Percentiles rank a stretch among this genome's conserved stretches.
These are phyloP conservation scores for Halcyon badia DNA, from an alignment of 2,797 vertebrate species.

Conservation along the genomic window DNA sequence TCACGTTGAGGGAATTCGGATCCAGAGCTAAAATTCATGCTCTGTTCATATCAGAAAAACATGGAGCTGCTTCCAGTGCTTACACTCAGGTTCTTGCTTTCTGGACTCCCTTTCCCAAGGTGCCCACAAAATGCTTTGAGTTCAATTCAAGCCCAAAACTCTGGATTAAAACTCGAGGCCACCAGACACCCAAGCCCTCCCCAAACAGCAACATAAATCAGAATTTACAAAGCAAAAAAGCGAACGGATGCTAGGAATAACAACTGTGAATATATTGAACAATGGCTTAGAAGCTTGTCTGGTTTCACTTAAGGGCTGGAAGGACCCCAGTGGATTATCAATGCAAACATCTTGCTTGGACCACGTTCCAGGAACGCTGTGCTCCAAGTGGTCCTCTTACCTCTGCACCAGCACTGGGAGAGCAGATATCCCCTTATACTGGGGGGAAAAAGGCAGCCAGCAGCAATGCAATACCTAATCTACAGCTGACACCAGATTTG, in stretches of 20 bases:
- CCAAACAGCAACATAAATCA: background rate
- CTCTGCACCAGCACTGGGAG: background rate
- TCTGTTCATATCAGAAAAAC: background rate
- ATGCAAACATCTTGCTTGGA: background rate
- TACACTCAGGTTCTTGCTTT: background rate
- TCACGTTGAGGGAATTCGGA: background rate
- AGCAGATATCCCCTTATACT: background rate
- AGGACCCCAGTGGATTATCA: background rate
- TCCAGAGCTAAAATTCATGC: background rate
- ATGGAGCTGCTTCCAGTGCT: background rate
- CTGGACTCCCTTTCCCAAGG: background rate
- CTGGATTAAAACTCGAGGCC: background rate
- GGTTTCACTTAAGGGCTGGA: constrained; percentile 34
- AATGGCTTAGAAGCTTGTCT: background rate
- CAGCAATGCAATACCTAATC: background rate
- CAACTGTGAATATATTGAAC: background rate
- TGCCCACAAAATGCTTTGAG: background rate
- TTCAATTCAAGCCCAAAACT: background rate
- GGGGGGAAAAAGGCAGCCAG: background rate
- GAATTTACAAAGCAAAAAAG: background rate
- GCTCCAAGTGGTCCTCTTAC: background rate
- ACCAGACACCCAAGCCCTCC: background rate
- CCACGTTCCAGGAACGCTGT: background rate
- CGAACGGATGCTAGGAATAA: background rate
- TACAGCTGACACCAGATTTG: background rate